phyloP scores from a whole-genome alignment of 2,888 invertebrate genomes.

The Calameuta filiformis region DNA sequence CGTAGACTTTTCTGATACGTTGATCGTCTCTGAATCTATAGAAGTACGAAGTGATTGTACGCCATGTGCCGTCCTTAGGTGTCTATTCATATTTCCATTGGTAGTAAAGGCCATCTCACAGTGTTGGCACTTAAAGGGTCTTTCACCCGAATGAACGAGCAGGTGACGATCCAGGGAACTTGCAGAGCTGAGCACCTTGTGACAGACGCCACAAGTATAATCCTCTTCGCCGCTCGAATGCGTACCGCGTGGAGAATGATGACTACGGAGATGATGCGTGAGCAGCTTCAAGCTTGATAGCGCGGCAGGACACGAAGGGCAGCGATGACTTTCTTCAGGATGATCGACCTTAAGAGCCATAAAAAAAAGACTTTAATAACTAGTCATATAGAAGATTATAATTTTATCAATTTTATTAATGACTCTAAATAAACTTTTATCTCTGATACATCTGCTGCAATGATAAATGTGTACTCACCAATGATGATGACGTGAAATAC shows the following conservation, averaged over 20 bases:
- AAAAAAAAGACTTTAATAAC: neutral
- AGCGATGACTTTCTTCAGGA: constrained; percentile 42
- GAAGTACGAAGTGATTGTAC: constrained; percentile 45
- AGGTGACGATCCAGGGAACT: constrained; percentile 84
- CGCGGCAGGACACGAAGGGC: constrained; percentile 52
- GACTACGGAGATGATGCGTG: constrained; percentile 53
- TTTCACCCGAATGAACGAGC: constrained; percentile 83
- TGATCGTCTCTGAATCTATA: constrained; percentile 55
- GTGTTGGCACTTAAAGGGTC: constrained; percentile 82
- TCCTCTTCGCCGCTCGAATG: constrained; percentile 64
- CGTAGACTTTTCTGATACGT: constrained; percentile 50
- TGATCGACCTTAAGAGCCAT: constrained; percentile 14
- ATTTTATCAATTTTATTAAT: neutral
- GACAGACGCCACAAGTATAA: constrained; percentile 75
- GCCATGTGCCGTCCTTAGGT: constrained; percentile 73
- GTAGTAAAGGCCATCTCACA: constrained; percentile 86
- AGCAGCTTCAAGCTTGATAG: constrained; percentile 47
- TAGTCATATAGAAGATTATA: neutral
- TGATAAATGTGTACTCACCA: constrained; percentile 37
- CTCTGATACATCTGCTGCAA: neutral
- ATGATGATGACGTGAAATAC: constrained; percentile 52
- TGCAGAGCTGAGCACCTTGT: constrained; percentile 80
- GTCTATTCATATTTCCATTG: constrained; percentile 88
- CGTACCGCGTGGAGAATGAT: constrained; percentile 53
- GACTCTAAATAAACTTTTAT: no score